These are phyloP conservation scores for Corapipo altera DNA, from an alignment of 2,113 vertebrate species.

Conservation along the genomic window DNA sequence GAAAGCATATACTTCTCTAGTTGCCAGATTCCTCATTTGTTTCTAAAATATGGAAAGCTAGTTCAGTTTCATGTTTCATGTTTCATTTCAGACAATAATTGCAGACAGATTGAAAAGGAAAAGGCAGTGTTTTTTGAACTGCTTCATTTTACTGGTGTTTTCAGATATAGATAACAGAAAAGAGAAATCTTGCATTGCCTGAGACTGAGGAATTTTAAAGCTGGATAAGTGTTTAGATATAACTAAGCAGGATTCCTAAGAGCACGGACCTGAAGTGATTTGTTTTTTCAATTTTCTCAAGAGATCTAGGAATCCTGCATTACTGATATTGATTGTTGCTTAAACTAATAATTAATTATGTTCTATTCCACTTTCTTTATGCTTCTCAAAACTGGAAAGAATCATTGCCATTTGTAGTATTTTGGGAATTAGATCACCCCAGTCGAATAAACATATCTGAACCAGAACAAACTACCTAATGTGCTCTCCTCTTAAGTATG, in stretches of 20 bases:
- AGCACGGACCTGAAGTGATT: neutral
- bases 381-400: slow-evolving; percentile 1
- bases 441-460: neutral
- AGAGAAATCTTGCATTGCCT: neutral
- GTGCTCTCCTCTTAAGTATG: neutral
- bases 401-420: neutral
- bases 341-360: slow-evolving; percentile 27
- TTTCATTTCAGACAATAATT: neutral
- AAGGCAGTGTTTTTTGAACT: neutral
- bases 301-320: neutral
- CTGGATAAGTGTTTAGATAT: neutral
- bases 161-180: neutral
- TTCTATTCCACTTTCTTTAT: slow-evolving; percentile 5
- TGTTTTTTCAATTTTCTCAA: neutral
- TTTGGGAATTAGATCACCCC: neutral
- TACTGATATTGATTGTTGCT: slow-evolving; percentile 12
- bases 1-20: neutral
- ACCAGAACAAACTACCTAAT: neutral
- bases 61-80: neutral
- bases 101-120: neutral
- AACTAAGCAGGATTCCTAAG: neutral
- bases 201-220: neutral
- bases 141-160: neutral
- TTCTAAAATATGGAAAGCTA: neutral
- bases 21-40: neutral